Evolutionary conservation across 2,888 invertebrate species (phyloP).

Genomic region (Acanthococcus lagerstroemiae): DNA sequence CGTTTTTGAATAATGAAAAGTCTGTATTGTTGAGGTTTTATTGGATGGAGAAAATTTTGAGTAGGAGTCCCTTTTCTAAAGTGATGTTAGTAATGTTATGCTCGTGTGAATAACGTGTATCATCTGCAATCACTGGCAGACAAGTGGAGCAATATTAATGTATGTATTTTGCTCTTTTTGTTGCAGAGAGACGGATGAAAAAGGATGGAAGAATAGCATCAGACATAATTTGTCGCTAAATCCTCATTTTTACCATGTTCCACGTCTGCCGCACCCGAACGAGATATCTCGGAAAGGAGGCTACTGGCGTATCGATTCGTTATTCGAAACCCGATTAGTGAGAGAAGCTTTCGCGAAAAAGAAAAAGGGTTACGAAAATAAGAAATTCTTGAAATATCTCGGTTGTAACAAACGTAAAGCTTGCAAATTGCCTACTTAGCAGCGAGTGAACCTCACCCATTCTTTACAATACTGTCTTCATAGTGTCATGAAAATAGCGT

Average conservation of each 20-base stretch:
- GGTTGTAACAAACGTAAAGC: conserved; percentile 19
- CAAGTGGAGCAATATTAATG: no score
- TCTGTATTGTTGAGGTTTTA: no score
- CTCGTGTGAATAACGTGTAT: no score
- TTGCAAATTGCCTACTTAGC: no score
- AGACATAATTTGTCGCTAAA: conserved; percentile 22
- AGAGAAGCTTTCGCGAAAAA: conserved; percentile 17
- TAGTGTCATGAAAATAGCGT: no score
- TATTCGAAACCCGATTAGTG: conserved; percentile 11
- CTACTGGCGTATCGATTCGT: conserved; percentile 20
- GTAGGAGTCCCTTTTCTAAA: no score
- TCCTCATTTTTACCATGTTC: conserved; percentile 24
- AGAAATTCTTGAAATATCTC: conserved; percentile 13
- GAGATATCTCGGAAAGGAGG: conserved; percentile 24
- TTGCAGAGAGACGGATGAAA: conserved; percentile 21
- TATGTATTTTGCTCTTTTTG: not conserved
- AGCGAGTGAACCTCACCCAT: no score
- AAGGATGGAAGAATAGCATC: conserved; percentile 26
- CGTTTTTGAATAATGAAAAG: no score
- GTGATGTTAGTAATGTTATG: no score
- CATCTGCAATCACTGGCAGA: no score
- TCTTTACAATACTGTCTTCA: no score
- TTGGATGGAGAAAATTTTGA: no score
- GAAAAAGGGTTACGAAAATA: conserved; percentile 23
- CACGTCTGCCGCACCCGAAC: conserved; percentile 23